Evolutionary conservation across 2,113 vertebrate genomes (phyloP).

Genomic region (Cottus gobio): DNA sequence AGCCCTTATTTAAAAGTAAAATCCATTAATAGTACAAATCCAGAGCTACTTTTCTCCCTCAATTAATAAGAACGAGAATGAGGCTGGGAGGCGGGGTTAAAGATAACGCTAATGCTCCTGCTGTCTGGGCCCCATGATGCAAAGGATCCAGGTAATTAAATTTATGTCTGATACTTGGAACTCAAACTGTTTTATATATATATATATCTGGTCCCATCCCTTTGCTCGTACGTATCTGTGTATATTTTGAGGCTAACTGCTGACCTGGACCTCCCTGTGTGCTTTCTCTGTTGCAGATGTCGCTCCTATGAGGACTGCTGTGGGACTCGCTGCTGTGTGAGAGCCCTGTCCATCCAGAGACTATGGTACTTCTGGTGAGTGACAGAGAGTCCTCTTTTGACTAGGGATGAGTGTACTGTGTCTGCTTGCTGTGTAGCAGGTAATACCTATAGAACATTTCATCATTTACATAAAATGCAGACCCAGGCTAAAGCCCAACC

Average conservation of each 20-base stretch:
- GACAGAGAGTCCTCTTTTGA: background rate
- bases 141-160: background rate
- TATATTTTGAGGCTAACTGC: background rate
- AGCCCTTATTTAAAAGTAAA: background rate
- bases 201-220: too few relatives aligned
- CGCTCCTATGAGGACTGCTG: slow-evolving; percentile 98
- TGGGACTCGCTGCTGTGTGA: slow-evolving; percentile 94
- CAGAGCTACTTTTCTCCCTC: background rate
- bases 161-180: too few relatives aligned
- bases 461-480: background rate
- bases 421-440: background rate
- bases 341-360: slow-evolving; percentile 94
- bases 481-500: background rate
- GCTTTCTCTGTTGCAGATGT: slow-evolving; percentile 85
- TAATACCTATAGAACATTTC: background rate
- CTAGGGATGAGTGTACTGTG: background rate
- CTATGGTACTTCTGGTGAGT: slow-evolving; percentile 99
- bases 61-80: too few relatives aligned
- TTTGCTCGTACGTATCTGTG: background rate
- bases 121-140: background rate
- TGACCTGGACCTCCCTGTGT: background rate
- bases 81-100: background rate
- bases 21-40: background rate
- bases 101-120: too few relatives aligned
- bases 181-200: too few relatives aligned